Evolutionary conservation across 2,113 vertebrate species (phyloP), one percentile per base, ranked within the genome.

Genomic region (Falcunculus frontatus): DNA sequence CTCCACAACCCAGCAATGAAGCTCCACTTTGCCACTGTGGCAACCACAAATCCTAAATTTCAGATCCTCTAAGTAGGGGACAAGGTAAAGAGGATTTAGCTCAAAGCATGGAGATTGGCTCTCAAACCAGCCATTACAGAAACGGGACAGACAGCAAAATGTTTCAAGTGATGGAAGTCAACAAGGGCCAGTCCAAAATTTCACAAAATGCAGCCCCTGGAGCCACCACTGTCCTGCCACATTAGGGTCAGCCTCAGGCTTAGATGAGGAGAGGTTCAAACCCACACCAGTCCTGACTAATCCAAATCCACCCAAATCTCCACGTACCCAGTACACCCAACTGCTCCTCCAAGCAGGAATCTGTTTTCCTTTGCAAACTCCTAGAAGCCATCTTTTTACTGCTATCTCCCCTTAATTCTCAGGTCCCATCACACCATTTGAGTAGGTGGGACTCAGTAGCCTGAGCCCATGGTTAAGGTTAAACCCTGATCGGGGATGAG

Each of bases 1-100:
- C 46, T 82, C 59, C 72, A 85, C 52, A 68, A 56, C n/a, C 67
- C 52, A 75, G 73, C 0, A 3, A 35, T 10, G 55, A 37, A 60
- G 49, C 63, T 85, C 42, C 33, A 20, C 77, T 88, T 50, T 93
- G 96, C 95, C 87, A 92, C 86, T 86, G 92, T 96, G 95, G 96
- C 95, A 94, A 90, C 95, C 96, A 68, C 96, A 96, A 95, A 95
- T 37, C 62, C 89, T n/a, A 35, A 87, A 39, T 65, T 96, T 76
- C 57, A 90, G 76, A 59, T 56, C 44, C 3, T 16, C 3, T 87
- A 86, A 96, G 74, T 47, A 83, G 0, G 4, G 72, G 59, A 73
- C 7, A 7, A 70, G 75, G 75, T 79, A 73, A 83, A 35, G 59
- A 72, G 42, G 57, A 53, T 85, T 91, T 91, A 90, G 92, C 67